Percentiles rank a stretch among this genome's conserved stretches.
Conservation (phyloP, 2,888 invertebrate genomes). For the Lepidochitona cinerea region DNA sequence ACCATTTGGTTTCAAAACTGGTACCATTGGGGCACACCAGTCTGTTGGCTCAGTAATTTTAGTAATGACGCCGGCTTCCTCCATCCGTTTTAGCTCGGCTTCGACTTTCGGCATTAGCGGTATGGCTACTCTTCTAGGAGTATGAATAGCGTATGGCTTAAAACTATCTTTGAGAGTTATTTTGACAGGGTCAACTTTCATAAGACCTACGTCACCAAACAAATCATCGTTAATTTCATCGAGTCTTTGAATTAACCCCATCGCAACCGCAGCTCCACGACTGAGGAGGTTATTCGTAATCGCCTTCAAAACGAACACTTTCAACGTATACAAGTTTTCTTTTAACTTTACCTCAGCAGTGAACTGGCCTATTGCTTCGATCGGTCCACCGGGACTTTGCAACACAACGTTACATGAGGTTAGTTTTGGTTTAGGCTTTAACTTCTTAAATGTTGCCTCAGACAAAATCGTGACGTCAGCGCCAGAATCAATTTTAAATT, state of each 20-base stretch:
- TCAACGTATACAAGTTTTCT: not conserved
- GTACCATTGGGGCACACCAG: constrained; percentile 31
- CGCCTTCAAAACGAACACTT: not conserved
- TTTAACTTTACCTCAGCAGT: not conserved
- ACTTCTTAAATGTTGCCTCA: not conserved
- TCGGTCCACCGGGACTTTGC: constrained; percentile 5
- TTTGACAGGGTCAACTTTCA: constrained; percentile 9
- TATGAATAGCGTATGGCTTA: constrained; percentile 14
- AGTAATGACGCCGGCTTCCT: constrained; percentile 22
- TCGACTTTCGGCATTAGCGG: constrained; percentile 23
- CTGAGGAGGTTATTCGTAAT: constrained; percentile 8
- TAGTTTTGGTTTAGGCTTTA: constrained; percentile 7
- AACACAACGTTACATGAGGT: not conserved
- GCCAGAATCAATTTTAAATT: constrained; percentile 17
- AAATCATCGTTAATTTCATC: constrained; percentile 1
- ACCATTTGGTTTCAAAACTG: constrained; percentile 29
- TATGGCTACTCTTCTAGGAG: constrained; percentile 23
- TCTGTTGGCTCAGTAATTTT: constrained; percentile 29
- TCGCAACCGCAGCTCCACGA: not conserved
- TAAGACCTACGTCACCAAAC: constrained; percentile 11
- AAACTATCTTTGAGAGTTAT: constrained; percentile 10
- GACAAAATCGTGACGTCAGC: constrained; percentile 8
- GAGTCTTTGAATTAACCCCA: constrained; percentile 8
- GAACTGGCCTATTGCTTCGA: constrained; percentile 5
- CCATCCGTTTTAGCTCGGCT: constrained; percentile 27